phyloP scores from a whole-genome alignment of 2,888 invertebrate species.

The Theretra japonica region DNA sequence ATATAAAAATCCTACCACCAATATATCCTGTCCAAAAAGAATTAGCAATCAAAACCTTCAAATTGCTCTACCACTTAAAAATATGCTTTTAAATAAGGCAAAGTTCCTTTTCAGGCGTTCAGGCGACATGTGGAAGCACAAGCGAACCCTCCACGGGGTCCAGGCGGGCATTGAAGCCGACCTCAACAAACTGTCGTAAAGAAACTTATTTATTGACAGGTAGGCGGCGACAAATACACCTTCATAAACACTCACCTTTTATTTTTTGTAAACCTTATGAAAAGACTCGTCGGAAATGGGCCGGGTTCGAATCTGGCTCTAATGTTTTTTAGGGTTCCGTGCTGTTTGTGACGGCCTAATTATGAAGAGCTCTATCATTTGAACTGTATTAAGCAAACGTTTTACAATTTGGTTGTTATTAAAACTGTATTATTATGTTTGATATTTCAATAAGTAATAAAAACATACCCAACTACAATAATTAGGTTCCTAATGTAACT shows the following conservation, averaged over 20 bases:
- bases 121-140: slow-evolving; percentile 82
- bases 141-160: slow-evolving; percentile 74
- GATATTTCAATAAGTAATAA: no score
- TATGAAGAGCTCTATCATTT: background rate
- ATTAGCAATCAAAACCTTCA: no score
- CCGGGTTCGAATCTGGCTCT: no score
- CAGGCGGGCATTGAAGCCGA: slow-evolving; percentile 49
- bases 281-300: background rate
- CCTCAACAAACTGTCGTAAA: slow-evolving; percentile 38
- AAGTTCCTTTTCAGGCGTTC: slow-evolving; percentile 62
- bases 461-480: no score
- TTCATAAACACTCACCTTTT: background rate
- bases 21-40: no score
- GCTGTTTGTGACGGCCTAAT: background rate
- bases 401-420: no score
- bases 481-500: no score
- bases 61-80: background rate
- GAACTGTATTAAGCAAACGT: background rate
- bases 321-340: no score
- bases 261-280: slow-evolving; percentile 9
- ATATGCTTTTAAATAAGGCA: background rate
- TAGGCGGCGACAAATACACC: slow-evolving; percentile 27
- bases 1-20: no score
- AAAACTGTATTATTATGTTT: no score
- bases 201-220: background rate